Evolutionary conservation across 2,113 vertebrate genomes (phyloP).

Genomic region (Pipa parva): DNA sequence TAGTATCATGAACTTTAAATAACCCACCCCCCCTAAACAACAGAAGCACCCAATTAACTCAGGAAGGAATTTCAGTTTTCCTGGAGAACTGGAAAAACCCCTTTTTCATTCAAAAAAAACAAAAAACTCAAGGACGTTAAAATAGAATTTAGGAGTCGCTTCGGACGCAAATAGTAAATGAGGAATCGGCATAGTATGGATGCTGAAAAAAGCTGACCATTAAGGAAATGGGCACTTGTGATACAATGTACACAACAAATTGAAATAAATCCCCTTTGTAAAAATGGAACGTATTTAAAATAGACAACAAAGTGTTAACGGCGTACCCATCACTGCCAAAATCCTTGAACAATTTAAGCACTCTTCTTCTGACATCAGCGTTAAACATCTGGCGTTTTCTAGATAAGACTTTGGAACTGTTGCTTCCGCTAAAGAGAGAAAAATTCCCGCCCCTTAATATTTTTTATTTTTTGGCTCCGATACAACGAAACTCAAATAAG

Average conservation of each 20-base stretch:
- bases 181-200: neutral
- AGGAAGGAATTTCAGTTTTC: constrained; percentile 1
- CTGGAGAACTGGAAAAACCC: constrained; percentile 10
- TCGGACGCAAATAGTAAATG: constrained; percentile 15
- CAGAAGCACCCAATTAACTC: neutral
- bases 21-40: neutral
- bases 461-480: constrained; percentile 1
- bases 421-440: constrained; percentile 20
- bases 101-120: neutral
- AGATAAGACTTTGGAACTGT: constrained; percentile 29
- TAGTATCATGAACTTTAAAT: neutral
- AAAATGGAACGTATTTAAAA: neutral
- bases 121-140: constrained; percentile 4
- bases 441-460: neutral
- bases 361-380: constrained; percentile 23
- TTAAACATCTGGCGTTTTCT: constrained; percentile 30
- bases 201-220: neutral
- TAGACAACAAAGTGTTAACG: constrained; percentile 20
- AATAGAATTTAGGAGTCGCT: neutral
- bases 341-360: constrained; percentile 29
- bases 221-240: constrained; percentile 25
- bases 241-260: constrained; percentile 16
- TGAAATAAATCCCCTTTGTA: neutral
- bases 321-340: constrained; percentile 16
- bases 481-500: neutral